phyloP scores from a whole-genome alignment of 2,888 invertebrate genomes.

The Cataglyphis altisquamis region DNA sequence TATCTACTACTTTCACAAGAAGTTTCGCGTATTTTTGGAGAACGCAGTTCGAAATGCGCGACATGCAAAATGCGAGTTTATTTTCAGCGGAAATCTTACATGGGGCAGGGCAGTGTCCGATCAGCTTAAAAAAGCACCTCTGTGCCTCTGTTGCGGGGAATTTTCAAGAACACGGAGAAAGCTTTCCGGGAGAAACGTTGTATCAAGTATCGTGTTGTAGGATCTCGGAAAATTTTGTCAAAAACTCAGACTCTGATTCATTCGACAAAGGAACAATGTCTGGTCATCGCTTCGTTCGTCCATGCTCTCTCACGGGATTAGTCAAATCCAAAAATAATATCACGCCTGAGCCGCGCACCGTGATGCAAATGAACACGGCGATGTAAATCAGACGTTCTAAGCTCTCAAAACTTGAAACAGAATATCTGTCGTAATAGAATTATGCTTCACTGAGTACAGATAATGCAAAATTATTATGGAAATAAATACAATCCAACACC shows the following conservation, averaged over 20 bases:
- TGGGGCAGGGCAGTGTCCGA: constrained; percentile 10
- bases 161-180: constrained; percentile 30
- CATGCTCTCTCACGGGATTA: constrained; percentile 75
- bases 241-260: constrained; percentile 43
- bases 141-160: constrained; percentile 12
- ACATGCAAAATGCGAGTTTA: constrained; percentile 55
- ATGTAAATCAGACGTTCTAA: constrained; percentile 62
- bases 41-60: constrained; percentile 43
- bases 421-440: neutral
- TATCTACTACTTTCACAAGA: neutral
- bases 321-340: constrained; percentile 78
- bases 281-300: constrained; percentile 68
- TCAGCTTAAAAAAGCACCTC: constrained; percentile 32
- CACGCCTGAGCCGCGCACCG: constrained; percentile 57
- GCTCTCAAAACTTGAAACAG: constrained; percentile 22
- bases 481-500: constrained; percentile 32
- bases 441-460: neutral
- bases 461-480: constrained; percentile 17
- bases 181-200: constrained; percentile 36
- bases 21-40: constrained; percentile 60
- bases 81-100: constrained; percentile 55
- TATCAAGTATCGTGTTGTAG: constrained; percentile 5
- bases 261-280: constrained; percentile 35
- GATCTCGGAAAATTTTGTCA: constrained; percentile 53
- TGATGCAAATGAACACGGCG: constrained; percentile 62